These are phyloP conservation scores for Hemiscyllium ocellatum DNA, from an alignment of 2,113 vertebrate species.

Conservation along the genomic window DNA sequence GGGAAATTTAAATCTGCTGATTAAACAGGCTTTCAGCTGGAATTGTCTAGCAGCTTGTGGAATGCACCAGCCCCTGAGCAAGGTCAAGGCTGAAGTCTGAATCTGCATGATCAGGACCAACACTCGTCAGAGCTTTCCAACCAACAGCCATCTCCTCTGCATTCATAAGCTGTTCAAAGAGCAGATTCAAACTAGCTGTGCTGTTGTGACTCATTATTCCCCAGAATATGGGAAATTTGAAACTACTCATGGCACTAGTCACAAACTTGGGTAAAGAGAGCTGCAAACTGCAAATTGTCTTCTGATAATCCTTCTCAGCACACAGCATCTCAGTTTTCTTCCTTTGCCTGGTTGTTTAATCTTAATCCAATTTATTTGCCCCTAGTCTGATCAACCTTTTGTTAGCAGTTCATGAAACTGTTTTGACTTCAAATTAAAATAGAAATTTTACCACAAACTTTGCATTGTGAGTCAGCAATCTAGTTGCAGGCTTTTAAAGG, in stretches of 20 bases:
- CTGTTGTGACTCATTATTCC: neutral
- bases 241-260: neutral
- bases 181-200: neutral
- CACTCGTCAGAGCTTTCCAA: neutral
- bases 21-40: neutral
- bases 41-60: neutral
- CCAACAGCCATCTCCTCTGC: neutral
- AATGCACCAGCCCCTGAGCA: neutral
- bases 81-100: neutral
- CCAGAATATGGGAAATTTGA: neutral
- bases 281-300: neutral
- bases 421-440: neutral
- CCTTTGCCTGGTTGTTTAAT: neutral
- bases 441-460: neutral
- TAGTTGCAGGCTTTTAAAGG: neutral
- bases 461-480: neutral
- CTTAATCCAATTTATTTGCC: neutral
- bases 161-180: neutral
- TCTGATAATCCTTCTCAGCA: neutral
- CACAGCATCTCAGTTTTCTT: neutral
- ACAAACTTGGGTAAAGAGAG: neutral
- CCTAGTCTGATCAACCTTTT: neutral
- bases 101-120: neutral
- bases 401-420: neutral
- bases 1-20: neutral